phyloP scores from a whole-genome alignment of 2,888 invertebrate genomes.

The Acleris holmiana region DNA sequence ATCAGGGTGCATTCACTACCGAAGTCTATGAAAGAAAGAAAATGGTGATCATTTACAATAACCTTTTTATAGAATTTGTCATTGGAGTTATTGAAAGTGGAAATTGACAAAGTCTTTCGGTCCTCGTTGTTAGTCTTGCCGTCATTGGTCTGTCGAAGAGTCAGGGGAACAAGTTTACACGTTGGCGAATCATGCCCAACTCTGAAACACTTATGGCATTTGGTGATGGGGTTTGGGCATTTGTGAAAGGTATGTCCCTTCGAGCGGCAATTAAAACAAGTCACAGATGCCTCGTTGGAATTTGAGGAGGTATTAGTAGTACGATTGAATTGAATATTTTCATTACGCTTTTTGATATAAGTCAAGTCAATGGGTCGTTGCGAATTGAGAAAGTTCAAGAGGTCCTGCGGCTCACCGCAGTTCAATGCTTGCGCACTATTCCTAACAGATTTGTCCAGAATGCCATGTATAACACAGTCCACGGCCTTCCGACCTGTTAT shows the following conservation, averaged over 20 bases:
- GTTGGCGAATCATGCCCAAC: constrained; percentile 15
- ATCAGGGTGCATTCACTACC: constrained; percentile 14
- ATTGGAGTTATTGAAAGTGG: not conserved
- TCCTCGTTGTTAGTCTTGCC: no score
- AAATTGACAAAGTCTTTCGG: not conserved
- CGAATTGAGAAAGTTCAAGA: not conserved
- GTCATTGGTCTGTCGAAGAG: not conserved
- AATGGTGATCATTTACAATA: not conserved
- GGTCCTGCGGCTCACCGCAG: not conserved
- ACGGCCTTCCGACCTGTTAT: not conserved
- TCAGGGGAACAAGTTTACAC: constrained; percentile 8
- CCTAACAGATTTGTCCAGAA: not conserved
- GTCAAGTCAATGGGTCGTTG: not conserved
- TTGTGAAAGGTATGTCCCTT: constrained; percentile 14
- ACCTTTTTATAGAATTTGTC: not conserved
- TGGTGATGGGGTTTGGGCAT: constrained; percentile 22
- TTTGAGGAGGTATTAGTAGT: no score
- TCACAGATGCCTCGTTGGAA: no score
- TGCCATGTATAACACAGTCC: not conserved
- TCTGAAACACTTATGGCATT: constrained; percentile 20
- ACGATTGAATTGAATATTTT: not conserved
- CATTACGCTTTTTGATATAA: not conserved
- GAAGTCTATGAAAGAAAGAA: constrained; percentile 14
- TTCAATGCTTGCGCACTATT: not conserved
- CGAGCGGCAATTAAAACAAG: constrained; percentile 20